Evolutionary conservation across 2,113 vertebrate species (phyloP), one percentile per base, ranked within the genome.

Genomic region (Oreochromis niloticus): DNA sequence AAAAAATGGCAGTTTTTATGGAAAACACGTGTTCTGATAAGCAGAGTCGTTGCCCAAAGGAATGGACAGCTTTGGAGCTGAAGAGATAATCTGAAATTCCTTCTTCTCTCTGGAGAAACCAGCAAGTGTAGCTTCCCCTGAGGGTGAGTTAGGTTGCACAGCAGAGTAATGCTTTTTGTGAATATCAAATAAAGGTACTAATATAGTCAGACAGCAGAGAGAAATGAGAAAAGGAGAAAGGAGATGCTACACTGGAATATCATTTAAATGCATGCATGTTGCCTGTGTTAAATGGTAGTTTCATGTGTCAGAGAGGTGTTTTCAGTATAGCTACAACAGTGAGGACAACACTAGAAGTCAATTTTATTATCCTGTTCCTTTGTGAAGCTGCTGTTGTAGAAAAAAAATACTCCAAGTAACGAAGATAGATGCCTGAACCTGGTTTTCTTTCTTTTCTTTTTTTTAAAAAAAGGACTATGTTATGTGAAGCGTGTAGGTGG

Each of bases 1-100:
- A 24, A 57, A 59, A 82, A 52, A 91, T 84, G 84, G 86, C 88
- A 86, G 93, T 92, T 93, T 91, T 93, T 91, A 93, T 92, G 91
- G 90, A 85, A 92, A 92, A 92, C 90, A 92, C 80, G 85, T 89
- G 88, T 92, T 93, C 93, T 90, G 92, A 95, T 89, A 93, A 90
- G 91, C 85, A 2, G 81, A 89, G 87, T 80, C 17, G 87, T 93
- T 88, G 73, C 89, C 92, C 85, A 86, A 84, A 93, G 92, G 93
- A 87, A 81, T 84, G 86, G 88, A 88, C 56, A 84, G 86, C 79
- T 93, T 90, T 89, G 87, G 89, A 88, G 89, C 87, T 88, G 71
- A 81, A 80, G 85, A 92, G 91, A 86, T 81, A 92, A 90, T 90
- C 89, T 87, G 80, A 75, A 84, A 50, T 88, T 91, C 83, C 83